These are phyloP conservation scores for Andrena trimmerana DNA, from an alignment of 2,888 invertebrate genomes.

Conservation along the genomic window DNA sequence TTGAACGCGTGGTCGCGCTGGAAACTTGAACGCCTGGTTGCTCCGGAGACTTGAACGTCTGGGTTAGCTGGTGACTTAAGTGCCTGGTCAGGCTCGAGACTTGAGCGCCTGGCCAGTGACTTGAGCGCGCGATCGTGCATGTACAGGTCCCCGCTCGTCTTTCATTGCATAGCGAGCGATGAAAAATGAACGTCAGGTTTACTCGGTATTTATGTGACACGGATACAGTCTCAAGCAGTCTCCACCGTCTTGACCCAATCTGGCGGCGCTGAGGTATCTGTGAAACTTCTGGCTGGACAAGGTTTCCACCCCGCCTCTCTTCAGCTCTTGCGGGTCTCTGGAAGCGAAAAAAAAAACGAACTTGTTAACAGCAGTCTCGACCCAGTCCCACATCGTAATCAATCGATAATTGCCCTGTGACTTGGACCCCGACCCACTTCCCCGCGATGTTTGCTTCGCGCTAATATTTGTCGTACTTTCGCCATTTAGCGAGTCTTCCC, in stretches of 20 bases:
- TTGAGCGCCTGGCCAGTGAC: background rate
- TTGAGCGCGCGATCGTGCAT: too few relatives aligned
- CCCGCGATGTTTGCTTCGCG: background rate
- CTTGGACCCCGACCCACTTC: constrained; percentile 13
- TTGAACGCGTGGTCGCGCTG: background rate
- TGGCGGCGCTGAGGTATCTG: constrained; percentile 92
- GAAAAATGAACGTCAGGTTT: constrained; percentile 59
- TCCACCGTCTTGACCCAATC: constrained; percentile 93
- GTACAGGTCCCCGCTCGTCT: background rate
- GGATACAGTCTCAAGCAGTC: constrained; percentile 90
- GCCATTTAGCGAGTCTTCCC: constrained; percentile 22
- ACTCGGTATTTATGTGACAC: constrained; percentile 90
- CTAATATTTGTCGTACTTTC: constrained; percentile 35
- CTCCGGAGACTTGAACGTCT: background rate
- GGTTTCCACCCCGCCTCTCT: constrained; percentile 89
- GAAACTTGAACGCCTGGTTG: constrained; percentile 11
- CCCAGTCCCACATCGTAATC: constrained; percentile 2
- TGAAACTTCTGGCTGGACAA: constrained; percentile 91
- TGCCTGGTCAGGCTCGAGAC: background rate
- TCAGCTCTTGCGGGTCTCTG: constrained; percentile 92
- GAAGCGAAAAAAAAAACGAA: constrained; percentile 75
- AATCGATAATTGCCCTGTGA: constrained; percentile 16
- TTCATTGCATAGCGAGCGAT: background rate
- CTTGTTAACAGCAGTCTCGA: background rate
- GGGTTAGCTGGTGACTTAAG: background rate